Percentiles rank a stretch among this genome's conserved stretches.
Conservation (phyloP, 2,113 vertebrate species). For the Vombatus ursinus region DNA sequence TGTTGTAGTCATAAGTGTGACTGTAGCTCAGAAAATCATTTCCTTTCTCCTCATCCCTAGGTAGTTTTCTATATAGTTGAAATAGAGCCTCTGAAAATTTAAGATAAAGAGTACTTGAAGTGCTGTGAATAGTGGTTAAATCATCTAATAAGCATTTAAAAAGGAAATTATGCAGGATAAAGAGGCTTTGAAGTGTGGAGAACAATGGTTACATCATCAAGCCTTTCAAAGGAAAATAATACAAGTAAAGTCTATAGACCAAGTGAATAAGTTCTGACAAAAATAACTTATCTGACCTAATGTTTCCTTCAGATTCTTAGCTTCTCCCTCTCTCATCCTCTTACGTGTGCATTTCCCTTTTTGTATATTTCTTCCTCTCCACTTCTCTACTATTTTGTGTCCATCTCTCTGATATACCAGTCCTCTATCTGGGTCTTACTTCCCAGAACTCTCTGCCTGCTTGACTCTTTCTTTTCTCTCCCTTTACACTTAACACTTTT, state of each 20-base stretch:
- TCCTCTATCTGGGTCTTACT: not conserved
- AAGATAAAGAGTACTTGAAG: conserved; percentile 4
- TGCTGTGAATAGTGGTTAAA: conserved; percentile 13
- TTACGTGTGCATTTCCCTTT: not conserved
- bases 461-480: not conserved
- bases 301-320: not conserved
- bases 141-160: conserved; percentile 51
- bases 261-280: not conserved
- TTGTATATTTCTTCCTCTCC: not conserved
- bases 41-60: not conserved
- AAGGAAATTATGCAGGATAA: conserved; percentile 12
- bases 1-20: not conserved
- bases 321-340: not conserved
- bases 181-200: not conserved
- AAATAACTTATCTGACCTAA: not conserved
- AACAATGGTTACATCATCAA: not conserved
- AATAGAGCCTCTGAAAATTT: not conserved
- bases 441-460: not conserved
- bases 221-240: not conserved
- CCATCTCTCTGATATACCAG: not conserved
- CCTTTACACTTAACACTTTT: not conserved
- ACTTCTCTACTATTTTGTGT: not conserved
- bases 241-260: not conserved
- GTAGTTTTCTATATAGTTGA: not conserved
- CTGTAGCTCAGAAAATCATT: not conserved